Percentiles rank a stretch among this genome's conserved stretches.
Evolutionary conservation across 2,113 vertebrate species (phyloP).

Genomic region (Callithrix jacchus): DNA sequence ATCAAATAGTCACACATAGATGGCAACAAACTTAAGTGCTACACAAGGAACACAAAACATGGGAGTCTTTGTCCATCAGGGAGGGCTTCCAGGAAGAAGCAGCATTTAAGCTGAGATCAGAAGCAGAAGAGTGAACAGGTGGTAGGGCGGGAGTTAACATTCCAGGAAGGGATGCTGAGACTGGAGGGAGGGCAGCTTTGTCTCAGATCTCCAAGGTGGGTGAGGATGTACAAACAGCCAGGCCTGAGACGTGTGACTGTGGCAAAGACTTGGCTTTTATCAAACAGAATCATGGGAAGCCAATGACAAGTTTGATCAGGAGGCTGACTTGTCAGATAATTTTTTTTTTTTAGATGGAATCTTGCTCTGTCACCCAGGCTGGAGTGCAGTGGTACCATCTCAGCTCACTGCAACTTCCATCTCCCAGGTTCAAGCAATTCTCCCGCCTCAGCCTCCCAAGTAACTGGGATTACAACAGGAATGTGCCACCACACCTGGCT

Average conservation of each 20-base stretch:
- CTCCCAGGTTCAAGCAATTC: too few relatives aligned
- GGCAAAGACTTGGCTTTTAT: background rate
- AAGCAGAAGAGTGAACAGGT: background rate
- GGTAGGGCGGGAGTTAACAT: too few relatives aligned
- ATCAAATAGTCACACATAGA: background rate
- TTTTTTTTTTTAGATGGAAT: too few relatives aligned
- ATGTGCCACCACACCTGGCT: too few relatives aligned
- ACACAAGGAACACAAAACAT: fast-evolving
- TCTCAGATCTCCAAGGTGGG: background rate
- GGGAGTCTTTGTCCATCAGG: background rate
- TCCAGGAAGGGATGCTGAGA: background rate
- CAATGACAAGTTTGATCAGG: background rate
- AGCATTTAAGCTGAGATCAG: background rate
- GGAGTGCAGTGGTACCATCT: too few relatives aligned
- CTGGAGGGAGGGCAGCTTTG: background rate
- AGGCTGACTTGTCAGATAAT: background rate
- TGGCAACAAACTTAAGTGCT: background rate
- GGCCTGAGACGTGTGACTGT: background rate
- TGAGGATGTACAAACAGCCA: background rate
- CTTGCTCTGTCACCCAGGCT: too few relatives aligned
- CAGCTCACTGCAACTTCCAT: too few relatives aligned
- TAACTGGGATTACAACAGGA: too few relatives aligned
- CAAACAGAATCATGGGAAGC: background rate
- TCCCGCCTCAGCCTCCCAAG: too few relatives aligned
- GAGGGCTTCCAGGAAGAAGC: background rate